Base-by-base conservation (phyloP, 2,888 invertebrate species). In the Pheosia tremula region DNA sequence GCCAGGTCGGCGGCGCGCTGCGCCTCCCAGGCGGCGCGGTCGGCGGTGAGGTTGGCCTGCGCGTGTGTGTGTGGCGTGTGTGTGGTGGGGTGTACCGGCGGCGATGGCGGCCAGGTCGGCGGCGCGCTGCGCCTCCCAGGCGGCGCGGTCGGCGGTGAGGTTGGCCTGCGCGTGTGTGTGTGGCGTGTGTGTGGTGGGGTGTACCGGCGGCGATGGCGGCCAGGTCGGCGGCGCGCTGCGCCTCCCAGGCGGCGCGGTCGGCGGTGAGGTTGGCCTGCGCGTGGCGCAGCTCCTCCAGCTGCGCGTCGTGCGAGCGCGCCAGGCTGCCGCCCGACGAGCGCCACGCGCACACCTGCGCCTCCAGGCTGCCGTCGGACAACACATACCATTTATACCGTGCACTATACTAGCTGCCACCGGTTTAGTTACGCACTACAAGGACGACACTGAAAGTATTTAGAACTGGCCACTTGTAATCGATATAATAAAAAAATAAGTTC, bases 41-140 rank as follows among this genome's bases (percentile, higher is more conserved):
- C 97, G 62, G 95, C 94, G 9, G 97, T 97, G 70, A 98, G 94
- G 67, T 96, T 95, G 86, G 98, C 98, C 89, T 98, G 98, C 68
- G 98, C 94, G 90, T 98, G 98, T 98, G 98, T 79, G 98, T 98
- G 91, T 98, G 98, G 86, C 98, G 98, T 68, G 96, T 94, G 75
- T 97, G 96, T 41, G 8, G 41, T 41, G 8, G 41, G 8, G 41
- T 41, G 24, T 41, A 89, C 89, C 90, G 36, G 95, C 89, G 43
- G 75, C 76, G 39, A 85, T 82, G 38, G 87, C 82, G 59, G 88
- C 87, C 80, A 91, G 91, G 94, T 89, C 0, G 95, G 92, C 90
- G 96, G 96, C 61, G 97, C 96, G 56, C 95, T 98, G 97, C 37
- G 97, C 96, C 82, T 97, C 97, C 66, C 97, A 97, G 38, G 95